Percentiles rank a stretch among this genome's conserved stretches.
These are phyloP conservation scores for Cactoblastis cactorum DNA, from an alignment of 2,888 invertebrate genomes.

Conservation along the genomic window DNA sequence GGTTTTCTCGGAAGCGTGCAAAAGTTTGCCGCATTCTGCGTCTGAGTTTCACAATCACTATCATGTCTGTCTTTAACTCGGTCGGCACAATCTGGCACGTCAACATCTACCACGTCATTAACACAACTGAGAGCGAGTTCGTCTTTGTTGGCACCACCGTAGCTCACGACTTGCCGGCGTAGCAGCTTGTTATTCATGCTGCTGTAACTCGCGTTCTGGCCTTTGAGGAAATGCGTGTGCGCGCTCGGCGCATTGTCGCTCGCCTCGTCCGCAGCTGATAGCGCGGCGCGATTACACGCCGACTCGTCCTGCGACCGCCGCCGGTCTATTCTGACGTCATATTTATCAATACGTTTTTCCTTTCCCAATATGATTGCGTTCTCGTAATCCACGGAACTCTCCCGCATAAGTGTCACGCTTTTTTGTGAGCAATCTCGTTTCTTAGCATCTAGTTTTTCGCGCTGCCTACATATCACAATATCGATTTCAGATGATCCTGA, in stretches of 20 bases:
- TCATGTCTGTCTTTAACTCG: conserved; percentile 53
- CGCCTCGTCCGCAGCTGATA: conserved; percentile 70
- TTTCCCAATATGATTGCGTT: conserved; percentile 78
- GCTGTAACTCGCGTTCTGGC: conserved; percentile 79
- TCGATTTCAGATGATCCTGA: conserved; percentile 82
- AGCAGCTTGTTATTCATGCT: conserved; percentile 81
- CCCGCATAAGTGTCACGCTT: conserved; percentile 69
- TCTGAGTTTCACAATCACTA: conserved; percentile 60
- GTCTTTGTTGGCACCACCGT: conserved; percentile 71
- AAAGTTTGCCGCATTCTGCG: conserved; percentile 80
- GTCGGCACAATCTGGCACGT: conserved; percentile 55
- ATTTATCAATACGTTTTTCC: conserved; percentile 66
- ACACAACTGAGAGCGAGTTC: conserved; percentile 64
- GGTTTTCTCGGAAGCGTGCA: conserved; percentile 87
- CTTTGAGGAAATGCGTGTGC: conserved; percentile 81
- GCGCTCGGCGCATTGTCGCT: conserved; percentile 53
- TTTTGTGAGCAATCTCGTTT: conserved; percentile 46
- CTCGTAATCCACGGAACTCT: conserved; percentile 86
- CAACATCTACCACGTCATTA: conserved; percentile 60
- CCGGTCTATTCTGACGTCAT: conserved; percentile 86
- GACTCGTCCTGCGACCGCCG: conserved; percentile 74
- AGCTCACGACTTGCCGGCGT: conserved; percentile 78
- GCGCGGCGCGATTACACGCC: conserved; percentile 69
- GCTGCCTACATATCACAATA: conserved; percentile 81
- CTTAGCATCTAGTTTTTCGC: conserved; percentile 47